Conservation (phyloP, 2,888 invertebrate genomes). For the Xestia sexstrigata region DNA sequence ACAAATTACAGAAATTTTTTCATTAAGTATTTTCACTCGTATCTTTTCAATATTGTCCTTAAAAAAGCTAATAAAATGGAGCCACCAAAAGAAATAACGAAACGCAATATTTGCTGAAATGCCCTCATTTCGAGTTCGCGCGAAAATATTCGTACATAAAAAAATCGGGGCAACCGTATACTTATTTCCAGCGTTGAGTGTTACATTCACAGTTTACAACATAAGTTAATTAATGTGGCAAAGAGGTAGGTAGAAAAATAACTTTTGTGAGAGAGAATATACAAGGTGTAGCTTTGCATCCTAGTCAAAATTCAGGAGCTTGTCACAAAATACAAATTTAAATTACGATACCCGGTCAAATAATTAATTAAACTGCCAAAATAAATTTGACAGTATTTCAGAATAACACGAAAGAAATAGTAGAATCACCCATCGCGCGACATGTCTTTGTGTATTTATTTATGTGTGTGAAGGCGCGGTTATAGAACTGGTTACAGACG, state of each 20-base stretch:
- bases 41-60: conserved; percentile 31
- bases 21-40: conserved; percentile 23
- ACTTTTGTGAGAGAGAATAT: conserved; percentile 20
- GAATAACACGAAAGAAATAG: too few relatives aligned
- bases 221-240: conserved; percentile 53
- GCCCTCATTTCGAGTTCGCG: conserved; percentile 26
- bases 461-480: too few relatives aligned
- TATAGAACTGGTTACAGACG: too few relatives aligned
- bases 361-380: too few relatives aligned
- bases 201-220: conserved; percentile 50
- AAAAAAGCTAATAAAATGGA: conserved; percentile 49
- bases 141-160: conserved; percentile 44
- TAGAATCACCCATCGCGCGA: too few relatives aligned
- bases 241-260: conserved; percentile 28
- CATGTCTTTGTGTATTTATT: too few relatives aligned
- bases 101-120: conserved; percentile 48
- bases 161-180: conserved; percentile 39
- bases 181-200: conserved; percentile 44
- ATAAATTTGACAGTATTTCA: too few relatives aligned
- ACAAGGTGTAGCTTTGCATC: too few relatives aligned
- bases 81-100: conserved; percentile 21
- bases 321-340: too few relatives aligned
- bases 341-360: too few relatives aligned
- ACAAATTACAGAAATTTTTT: not conserved
- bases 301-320: too few relatives aligned